Evolutionary conservation across 2,888 invertebrate species (phyloP), one percentile per base, ranked within the genome.

Genomic region (Blera fallax): DNA sequence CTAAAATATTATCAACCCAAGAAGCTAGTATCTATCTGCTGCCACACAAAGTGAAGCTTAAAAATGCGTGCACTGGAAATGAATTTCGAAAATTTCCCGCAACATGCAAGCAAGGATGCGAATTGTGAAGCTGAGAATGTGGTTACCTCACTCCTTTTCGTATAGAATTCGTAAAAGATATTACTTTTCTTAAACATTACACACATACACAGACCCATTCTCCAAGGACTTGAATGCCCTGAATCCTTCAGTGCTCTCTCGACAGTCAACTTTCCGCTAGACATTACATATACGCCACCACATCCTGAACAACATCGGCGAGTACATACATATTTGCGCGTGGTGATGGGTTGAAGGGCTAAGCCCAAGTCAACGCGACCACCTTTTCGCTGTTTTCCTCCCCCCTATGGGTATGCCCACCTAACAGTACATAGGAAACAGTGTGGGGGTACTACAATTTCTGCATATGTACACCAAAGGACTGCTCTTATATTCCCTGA

Each of bases 141-240:
- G 48, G 50, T 73, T 70, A 34, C 64, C 18, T 34, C 54, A 24
- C 32, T 21, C 37, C 11, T 2, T 6, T 16, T 29, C 27, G 43
- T 48, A n/a, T 64, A 64, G 48, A 64, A 64, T 64, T 67, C 45
- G 45, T n/a, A 18, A 52, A 72, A 76, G 82, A 54, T 82, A 82
- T 82, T 82, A 82, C 77, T 67, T 77, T 72, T 58, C 77, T 50
- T 76, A 58, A 18, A 65, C 34, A 79, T 48, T 50, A 54, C 34
- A 24, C 32, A 16, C 56, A 48, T 52, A 32, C 18, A 45, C 45
- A 29, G 5, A 7, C 43, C 21, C 34, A n/a, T 32, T 27, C 18
- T 32, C 52, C 27, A 58, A 78, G 62, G 62, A 67, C 60, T 69
- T 62, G 62, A 67, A 78, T 83, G 73, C 21, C 37, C 64, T 16